phyloP scores from a whole-genome alignment of 2,797 vertebrate species.

The Phataginus tricuspis region DNA sequence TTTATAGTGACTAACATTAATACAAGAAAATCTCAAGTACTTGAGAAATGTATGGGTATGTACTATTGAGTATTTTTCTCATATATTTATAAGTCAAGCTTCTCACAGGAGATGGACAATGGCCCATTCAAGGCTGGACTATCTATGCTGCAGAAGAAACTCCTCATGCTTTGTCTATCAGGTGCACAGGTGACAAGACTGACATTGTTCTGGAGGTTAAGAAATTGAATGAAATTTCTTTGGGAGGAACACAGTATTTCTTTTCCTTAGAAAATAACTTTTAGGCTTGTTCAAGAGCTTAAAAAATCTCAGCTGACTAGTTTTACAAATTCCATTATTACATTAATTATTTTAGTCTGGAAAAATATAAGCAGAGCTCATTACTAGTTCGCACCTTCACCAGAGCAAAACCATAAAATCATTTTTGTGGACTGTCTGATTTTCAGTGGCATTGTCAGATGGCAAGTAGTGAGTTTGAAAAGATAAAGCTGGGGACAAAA shows the following conservation, averaged over 20 bases:
- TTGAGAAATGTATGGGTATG: background rate
- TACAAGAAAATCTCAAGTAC: conserved; percentile 21
- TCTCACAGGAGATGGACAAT: background rate
- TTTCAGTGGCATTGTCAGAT: background rate
- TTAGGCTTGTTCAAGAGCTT: background rate
- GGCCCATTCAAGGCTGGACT: background rate
- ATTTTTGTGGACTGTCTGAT: background rate
- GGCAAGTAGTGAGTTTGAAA: background rate
- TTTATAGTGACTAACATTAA: conserved; percentile 46
- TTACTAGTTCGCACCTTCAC: background rate
- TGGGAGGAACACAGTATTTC: background rate
- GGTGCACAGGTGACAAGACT: background rate
- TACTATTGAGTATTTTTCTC: background rate
- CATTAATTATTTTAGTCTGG: background rate
- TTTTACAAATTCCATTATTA: background rate
- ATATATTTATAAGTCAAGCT: background rate
- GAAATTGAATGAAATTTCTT: background rate
- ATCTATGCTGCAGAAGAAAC: background rate
- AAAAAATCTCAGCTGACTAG: conserved; percentile 30
- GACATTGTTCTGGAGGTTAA: background rate
- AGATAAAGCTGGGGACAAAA: background rate
- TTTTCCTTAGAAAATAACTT: conserved; percentile 37
- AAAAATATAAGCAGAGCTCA: conserved; percentile 24
- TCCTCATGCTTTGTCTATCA: background rate
- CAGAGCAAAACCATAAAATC: background rate